These are phyloP conservation scores for Grapholita molesta DNA, from an alignment of 1,140 invertebrate genomes.

Conservation along the genomic window DNA sequence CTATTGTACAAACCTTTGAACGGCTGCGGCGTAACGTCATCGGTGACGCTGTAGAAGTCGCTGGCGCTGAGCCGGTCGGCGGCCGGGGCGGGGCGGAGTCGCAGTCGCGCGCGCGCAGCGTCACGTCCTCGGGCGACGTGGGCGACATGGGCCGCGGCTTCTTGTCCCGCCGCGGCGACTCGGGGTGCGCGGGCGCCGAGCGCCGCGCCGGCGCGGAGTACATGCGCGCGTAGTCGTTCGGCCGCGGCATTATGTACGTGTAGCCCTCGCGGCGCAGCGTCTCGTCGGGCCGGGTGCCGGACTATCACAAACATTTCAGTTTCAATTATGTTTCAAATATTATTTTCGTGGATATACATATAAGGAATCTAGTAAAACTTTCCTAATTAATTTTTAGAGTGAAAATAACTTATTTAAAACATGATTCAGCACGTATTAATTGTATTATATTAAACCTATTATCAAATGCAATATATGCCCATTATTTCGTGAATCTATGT, in stretches of 20 bases:
- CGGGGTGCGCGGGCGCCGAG: slow-evolving; percentile 55
- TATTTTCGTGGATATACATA: too few species aligned
- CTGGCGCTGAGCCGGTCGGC: slow-evolving; percentile 67
- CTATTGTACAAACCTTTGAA: too few species aligned
- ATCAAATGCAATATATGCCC: neutral
- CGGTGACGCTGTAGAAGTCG: slow-evolving; percentile 72
- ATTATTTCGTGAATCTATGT: neutral
- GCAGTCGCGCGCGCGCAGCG: slow-evolving; percentile 44
- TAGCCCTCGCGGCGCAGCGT: slow-evolving; percentile 66
- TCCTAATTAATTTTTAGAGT: too few species aligned
- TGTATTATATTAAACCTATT: too few species aligned
- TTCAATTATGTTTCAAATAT: too few species aligned
- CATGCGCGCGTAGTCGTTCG: slow-evolving; percentile 77
- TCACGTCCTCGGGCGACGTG: slow-evolving; percentile 39
- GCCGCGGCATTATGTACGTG: slow-evolving; percentile 76
- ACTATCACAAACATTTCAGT: too few species aligned
- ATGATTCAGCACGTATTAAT: too few species aligned
- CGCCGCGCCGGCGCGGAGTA: slow-evolving; percentile 69
- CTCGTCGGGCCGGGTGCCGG: slow-evolving; percentile 52
- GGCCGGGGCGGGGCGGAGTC: slow-evolving; percentile 23
- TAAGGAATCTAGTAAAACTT: too few species aligned
- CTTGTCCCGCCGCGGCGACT: slow-evolving; percentile 66
- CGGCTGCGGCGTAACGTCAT: slow-evolving; percentile 69
- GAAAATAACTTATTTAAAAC: too few species aligned
- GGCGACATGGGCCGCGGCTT: slow-evolving; percentile 48